phyloP scores from a whole-genome alignment of 2,888 invertebrate species.

The Xestia ashworthii region DNA sequence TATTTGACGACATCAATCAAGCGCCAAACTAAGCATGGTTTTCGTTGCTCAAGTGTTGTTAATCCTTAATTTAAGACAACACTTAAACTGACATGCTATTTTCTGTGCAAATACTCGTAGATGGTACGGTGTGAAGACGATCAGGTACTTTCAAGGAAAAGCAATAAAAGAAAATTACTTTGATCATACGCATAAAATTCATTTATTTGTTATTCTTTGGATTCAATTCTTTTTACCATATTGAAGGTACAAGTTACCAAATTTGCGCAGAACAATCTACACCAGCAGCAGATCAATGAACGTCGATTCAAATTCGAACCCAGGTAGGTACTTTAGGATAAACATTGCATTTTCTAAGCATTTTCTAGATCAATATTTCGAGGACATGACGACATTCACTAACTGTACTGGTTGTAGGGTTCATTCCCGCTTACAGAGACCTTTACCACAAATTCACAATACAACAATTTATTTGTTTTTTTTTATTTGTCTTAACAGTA shows the following conservation, averaged over 20 bases:
- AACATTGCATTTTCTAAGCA: too few species aligned
- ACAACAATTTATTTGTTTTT: neutral
- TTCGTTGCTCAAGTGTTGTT: neutral
- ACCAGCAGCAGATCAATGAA: slow-evolving; percentile 1
- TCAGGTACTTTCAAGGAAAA: neutral
- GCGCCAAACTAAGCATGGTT: neutral
- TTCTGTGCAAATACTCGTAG: neutral
- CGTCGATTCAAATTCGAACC: neutral
- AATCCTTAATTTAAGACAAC: too few species aligned
- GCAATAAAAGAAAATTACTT: slow-evolving; percentile 13
- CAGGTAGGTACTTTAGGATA: neutral
- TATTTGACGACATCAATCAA: neutral
- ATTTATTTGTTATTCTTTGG: slow-evolving; percentile 22
- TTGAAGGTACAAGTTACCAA: slow-evolving; percentile 5
- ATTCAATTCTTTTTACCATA: slow-evolving; percentile 1
- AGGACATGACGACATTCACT: neutral
- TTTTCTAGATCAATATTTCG: neutral
- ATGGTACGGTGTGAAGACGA: neutral
- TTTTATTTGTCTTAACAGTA: neutral
- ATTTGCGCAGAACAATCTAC: neutral
- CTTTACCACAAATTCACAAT: neutral
- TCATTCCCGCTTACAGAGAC: neutral
- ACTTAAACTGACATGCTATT: neutral
- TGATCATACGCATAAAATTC: slow-evolving; percentile 20
- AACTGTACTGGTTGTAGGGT: neutral